Evolutionary conservation across 1,140 invertebrate genomes (phyloP).

Genomic region (Zaprionus camerounensis): DNA sequence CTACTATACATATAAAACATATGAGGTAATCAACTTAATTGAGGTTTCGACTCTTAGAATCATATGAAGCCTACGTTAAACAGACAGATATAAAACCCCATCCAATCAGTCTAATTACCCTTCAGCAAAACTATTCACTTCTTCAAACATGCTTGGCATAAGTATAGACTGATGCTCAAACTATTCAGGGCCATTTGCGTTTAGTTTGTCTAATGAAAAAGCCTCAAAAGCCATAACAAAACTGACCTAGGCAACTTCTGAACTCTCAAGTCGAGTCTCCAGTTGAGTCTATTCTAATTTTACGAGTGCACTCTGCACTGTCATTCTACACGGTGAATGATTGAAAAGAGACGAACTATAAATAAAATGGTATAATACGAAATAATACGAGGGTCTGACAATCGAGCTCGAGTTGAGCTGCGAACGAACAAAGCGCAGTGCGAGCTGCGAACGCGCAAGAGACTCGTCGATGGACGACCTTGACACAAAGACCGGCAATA

Average conservation of each 20-base stretch:
- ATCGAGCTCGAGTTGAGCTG: neutral
- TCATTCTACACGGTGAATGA: neutral
- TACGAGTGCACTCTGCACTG: neutral
- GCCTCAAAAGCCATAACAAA: neutral
- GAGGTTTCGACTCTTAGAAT: neutral
- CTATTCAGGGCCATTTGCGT: neutral
- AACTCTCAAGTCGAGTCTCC: neutral
- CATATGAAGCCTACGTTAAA: neutral
- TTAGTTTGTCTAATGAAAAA: neutral
- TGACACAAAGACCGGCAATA: constrained; percentile 81
- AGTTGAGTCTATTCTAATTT: constrained; percentile 2
- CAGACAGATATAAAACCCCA: neutral
- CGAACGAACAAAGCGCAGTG: neutral
- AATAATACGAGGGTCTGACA: neutral
- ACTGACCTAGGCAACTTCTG: constrained; percentile 1
- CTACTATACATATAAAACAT: neutral
- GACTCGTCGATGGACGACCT: constrained; percentile 57
- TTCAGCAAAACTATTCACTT: neutral
- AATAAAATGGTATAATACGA: constrained; percentile 4
- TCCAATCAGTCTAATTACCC: neutral
- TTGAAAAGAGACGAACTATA: constrained; percentile 1
- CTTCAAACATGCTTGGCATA: neutral
- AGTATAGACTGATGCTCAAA: neutral
- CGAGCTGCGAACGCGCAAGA: constrained; percentile 12
- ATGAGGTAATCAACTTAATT: neutral